phyloP scores from a whole-genome alignment of 2,797 vertebrate genomes.

The Platalea minor region DNA sequence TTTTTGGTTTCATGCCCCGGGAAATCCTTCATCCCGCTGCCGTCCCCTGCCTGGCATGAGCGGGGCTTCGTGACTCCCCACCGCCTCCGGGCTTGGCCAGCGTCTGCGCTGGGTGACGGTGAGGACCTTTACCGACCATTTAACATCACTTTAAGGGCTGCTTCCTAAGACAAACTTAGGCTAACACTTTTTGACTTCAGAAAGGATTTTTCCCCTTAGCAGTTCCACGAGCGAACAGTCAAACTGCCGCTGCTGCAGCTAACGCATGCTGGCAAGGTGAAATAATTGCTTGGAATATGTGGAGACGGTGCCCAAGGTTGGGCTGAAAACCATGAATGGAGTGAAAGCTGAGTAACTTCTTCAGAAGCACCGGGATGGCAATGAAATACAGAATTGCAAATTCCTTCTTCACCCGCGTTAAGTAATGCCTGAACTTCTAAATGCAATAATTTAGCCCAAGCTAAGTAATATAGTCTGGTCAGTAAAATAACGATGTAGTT shows the following conservation, averaged over 20 bases:
- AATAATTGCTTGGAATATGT: neutral
- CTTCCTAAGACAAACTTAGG: neutral
- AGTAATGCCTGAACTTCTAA: neutral
- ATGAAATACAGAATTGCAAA: neutral
- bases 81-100: neutral
- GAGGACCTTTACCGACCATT: neutral
- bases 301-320: neutral
- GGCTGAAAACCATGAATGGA: neutral
- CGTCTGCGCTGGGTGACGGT: rapidly evolving
- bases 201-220: neutral
- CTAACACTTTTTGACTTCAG: neutral
- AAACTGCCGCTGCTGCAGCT: neutral
- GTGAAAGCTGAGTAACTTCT: neutral
- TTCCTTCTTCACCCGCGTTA: neutral
- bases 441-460: neutral
- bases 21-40: neutral
- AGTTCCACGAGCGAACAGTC: neutral
- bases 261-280: neutral
- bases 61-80: rapidly evolving
- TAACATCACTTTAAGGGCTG: too few species aligned
- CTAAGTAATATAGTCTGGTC: neutral
- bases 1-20: neutral
- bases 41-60: neutral
- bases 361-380: neutral
- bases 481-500: neutral